phyloP scores from a whole-genome alignment of 1,140 invertebrate species.

The Littorina saxatilis region DNA sequence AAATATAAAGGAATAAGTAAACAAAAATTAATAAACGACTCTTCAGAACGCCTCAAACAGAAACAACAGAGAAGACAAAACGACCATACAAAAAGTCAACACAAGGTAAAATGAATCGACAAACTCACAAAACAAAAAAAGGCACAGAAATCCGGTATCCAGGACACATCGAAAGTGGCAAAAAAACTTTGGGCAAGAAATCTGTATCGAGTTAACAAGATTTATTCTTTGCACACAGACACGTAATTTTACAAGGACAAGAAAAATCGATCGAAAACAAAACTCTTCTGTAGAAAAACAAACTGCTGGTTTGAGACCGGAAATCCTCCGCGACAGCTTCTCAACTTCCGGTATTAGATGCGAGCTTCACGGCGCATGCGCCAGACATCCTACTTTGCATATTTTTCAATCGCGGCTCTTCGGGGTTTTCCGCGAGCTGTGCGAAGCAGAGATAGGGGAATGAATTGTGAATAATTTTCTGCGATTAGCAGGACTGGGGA shows the following conservation, averaged over 20 bases:
- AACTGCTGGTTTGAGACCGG: constrained; percentile 25
- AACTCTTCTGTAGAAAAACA: constrained; percentile 6
- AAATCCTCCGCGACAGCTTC: constrained; percentile 21
- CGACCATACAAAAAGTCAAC: too few species aligned
- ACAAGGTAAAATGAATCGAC: too few species aligned
- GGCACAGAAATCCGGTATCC: too few species aligned
- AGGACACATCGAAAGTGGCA: too few species aligned
- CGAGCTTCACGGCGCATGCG: constrained; percentile 24
- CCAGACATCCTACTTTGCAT: constrained; percentile 27
- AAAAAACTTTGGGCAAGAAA: too few species aligned
- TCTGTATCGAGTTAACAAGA: constrained; percentile 3
- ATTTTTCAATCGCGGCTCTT: not conserved
- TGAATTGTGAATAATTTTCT: constrained; percentile 3
- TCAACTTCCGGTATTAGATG: constrained; percentile 27
- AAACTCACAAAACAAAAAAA: too few species aligned
- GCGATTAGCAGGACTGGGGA: not conserved
- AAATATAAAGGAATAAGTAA: too few species aligned
- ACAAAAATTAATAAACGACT: too few species aligned
- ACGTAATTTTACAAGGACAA: constrained; percentile 22
- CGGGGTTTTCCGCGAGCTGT: not conserved
- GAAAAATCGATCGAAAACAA: constrained; percentile 2
- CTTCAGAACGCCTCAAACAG: too few species aligned
- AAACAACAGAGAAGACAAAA: too few species aligned
- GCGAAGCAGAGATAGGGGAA: not conserved
- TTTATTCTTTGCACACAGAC: constrained; percentile 9